A percentile compares a stretch with the other conserved stretches of the same genome.
phyloP scores from a whole-genome alignment of 2,797 vertebrate genomes.

The Pitangus sulphuratus region DNA sequence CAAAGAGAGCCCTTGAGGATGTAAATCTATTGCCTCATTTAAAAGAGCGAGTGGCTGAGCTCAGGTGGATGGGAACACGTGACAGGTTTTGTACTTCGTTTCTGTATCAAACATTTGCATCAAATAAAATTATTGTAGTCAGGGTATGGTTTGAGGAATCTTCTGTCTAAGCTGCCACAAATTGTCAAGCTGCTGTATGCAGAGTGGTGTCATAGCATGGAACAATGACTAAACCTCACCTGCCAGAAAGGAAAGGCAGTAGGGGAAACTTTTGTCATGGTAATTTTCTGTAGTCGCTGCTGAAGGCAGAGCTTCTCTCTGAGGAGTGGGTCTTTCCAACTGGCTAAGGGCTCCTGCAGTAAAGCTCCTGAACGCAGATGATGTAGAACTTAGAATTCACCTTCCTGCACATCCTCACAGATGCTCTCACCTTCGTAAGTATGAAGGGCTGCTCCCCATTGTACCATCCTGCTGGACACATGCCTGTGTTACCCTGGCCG shows the following conservation, averaged over 20 bases:
- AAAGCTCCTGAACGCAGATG: neutral
- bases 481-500: accelerated
- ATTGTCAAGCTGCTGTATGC: neutral
- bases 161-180: neutral
- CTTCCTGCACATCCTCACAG: neutral
- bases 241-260: neutral
- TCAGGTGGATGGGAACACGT: neutral
- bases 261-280: neutral
- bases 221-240: neutral
- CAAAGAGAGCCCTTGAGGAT: neutral
- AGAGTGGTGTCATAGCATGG: neutral
- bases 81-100: neutral
- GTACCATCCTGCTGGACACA: neutral
- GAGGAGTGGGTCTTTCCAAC: neutral
- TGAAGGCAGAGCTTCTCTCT: neutral
- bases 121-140: neutral
- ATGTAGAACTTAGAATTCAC: neutral
- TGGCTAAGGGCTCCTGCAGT: neutral
- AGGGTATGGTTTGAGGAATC: neutral
- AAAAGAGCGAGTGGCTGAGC: neutral
- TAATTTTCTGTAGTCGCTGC: neutral
- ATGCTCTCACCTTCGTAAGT: neutral
- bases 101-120: neutral
- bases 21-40: neutral
- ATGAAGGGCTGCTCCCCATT: neutral